Percentiles rank a stretch among this genome's conserved stretches.
phyloP scores from a whole-genome alignment of 2,888 invertebrate genomes.

The Caenorhabditis virilis region DNA sequence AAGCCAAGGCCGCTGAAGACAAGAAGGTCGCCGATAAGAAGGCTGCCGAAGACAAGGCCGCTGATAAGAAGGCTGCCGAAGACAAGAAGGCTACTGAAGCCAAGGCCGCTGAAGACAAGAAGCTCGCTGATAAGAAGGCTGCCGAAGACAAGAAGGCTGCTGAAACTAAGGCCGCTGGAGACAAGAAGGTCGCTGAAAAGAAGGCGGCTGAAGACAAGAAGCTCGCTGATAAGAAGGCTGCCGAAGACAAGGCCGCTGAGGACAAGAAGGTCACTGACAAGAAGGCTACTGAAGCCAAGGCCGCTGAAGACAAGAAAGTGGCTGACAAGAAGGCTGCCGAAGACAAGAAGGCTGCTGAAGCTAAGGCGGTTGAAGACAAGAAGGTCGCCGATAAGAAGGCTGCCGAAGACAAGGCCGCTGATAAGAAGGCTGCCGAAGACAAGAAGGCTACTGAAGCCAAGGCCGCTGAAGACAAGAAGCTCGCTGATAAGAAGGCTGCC shows the following conservation, averaged over 20 bases:
- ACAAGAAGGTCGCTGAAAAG: conserved; percentile 10
- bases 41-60: conserved; percentile 11
- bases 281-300: conserved; percentile 13
- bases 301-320: conserved; percentile 10
- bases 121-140: conserved; percentile 13
- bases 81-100: conserved; percentile 11
- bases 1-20: conserved; percentile 9
- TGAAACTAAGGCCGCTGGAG: conserved; percentile 14
- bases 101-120: conserved; percentile 12
- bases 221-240: conserved; percentile 6
- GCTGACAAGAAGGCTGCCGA: conserved; percentile 19
- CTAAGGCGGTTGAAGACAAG: conserved; percentile 19
- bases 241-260: conserved; percentile 12
- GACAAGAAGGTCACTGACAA: conserved; percentile 11
- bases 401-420: conserved; percentile 33
- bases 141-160: conserved; percentile 9
- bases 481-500: conserved; percentile 6
- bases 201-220: conserved; percentile 14
- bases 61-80: conserved; percentile 5
- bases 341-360: conserved; percentile 13
- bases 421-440: conserved; percentile 5
- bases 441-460: conserved; percentile 9
- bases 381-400: conserved; percentile 13
- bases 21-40: conserved; percentile 11
- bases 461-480: conserved; percentile 19